A percentile compares a stretch with the other conserved stretches of the same genome.
Evolutionary conservation across 2,888 invertebrate genomes (phyloP).

Genomic region (Aromia moschata): DNA sequence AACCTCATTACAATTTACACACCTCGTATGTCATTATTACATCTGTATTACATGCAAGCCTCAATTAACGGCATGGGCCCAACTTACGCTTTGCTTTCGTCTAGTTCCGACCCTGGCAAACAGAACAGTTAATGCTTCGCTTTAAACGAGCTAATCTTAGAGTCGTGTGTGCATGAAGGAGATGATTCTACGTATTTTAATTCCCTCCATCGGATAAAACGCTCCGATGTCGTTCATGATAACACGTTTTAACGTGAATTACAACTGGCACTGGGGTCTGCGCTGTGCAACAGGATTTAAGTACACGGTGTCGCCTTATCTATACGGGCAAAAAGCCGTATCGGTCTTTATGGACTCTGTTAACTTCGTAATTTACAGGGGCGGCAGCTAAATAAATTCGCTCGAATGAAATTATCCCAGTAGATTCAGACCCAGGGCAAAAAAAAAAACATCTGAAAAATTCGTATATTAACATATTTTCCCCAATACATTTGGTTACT

Average conservation of each 20-base stretch:
- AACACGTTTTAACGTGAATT: slow-evolving; percentile 13
- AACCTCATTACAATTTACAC: no score
- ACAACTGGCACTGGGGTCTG: slow-evolving; percentile 2
- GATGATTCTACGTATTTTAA: slow-evolving; percentile 22
- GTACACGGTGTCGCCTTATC: slow-evolving; percentile 4
- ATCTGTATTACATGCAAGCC: no score
- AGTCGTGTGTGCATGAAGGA: slow-evolving; percentile 31
- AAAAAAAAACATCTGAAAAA: no score
- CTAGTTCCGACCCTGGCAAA: slow-evolving; percentile 32
- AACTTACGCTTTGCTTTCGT: no score
- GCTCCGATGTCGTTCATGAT: slow-evolving; percentile 11
- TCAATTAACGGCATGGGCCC: no score
- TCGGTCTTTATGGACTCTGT: slow-evolving; percentile 26
- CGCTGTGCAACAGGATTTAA: slow-evolving; percentile 18
- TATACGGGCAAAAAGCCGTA: slow-evolving; percentile 21
- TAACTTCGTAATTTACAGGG: slow-evolving; percentile 26
- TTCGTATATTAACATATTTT: no score
- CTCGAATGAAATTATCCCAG: slow-evolving; percentile 28
- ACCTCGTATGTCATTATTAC: no score
- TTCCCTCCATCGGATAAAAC: slow-evolving; percentile 28
- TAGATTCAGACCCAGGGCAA: no score
- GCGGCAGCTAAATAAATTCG: slow-evolving; percentile 29
- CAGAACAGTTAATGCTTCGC: slow-evolving; percentile 39
- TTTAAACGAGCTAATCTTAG: slow-evolving; percentile 41
- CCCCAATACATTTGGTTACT: no score